Conservation (phyloP, 2,888 invertebrate species). For the Protodeltote pygarga region DNA sequence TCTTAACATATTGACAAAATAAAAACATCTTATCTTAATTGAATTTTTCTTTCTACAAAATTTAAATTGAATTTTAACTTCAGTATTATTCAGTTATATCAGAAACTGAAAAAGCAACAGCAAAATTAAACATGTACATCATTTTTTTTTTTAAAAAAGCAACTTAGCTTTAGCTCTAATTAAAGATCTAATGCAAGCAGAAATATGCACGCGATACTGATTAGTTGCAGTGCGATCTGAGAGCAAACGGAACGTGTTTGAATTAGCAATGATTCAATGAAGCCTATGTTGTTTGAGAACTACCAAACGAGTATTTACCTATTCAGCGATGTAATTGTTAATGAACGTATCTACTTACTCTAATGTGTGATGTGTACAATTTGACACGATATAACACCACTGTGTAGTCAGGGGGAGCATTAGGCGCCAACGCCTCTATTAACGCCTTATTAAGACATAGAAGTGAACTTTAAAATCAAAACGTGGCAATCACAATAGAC, state of each 20-base stretch:
- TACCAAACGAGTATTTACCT: slow-evolving; percentile 31
- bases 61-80: too few species aligned
- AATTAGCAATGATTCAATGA: slow-evolving; percentile 29
- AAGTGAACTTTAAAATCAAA: too few species aligned
- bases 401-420: too few species aligned
- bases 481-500: too few species aligned
- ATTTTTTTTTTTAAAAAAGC: not conserved
- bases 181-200: slow-evolving; percentile 16
- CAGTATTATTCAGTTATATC: too few species aligned
- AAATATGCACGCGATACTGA: slow-evolving; percentile 34
- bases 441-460: too few species aligned
- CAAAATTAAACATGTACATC: not conserved
- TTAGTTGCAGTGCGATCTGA: slow-evolving; percentile 38
- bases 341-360: slow-evolving; percentile 23
- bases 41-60: too few species aligned
- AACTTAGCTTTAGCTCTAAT: slow-evolving; percentile 17
- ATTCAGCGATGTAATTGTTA: slow-evolving; percentile 23
- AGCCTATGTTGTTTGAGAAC: slow-evolving; percentile 25
- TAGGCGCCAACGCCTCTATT: too few species aligned
- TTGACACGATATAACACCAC: not conserved
- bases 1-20: too few species aligned
- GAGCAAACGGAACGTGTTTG: slow-evolving; percentile 23
- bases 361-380: slow-evolving; percentile 3
- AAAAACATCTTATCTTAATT: too few species aligned
- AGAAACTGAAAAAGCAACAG: too few species aligned